These are phyloP conservation scores for Ostrea edulis DNA, from an alignment of 1,140 invertebrate genomes.

Conservation along the genomic window DNA sequence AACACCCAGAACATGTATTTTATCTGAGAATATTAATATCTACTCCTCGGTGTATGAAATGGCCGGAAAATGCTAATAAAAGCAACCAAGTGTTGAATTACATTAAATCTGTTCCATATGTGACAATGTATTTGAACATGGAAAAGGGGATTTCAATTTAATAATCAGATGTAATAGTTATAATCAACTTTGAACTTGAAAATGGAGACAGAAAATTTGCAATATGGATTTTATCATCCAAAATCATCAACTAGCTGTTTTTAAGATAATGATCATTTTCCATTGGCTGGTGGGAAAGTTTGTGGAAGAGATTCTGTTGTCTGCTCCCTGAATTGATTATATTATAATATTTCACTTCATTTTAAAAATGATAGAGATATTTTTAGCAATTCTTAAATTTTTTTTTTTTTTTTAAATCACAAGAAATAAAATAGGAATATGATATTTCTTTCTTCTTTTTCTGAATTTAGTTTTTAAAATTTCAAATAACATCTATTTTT, in stretches of 20 bases:
- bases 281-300: not conserved
- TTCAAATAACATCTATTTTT: too few species aligned
- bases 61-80: constrained; percentile 15
- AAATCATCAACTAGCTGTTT: not conserved
- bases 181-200: not conserved
- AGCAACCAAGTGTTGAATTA: constrained; percentile 28
- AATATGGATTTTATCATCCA: constrained; percentile 36
- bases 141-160: constrained; percentile 15
- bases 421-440: not conserved
- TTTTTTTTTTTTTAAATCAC: not conserved
- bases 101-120: not conserved
- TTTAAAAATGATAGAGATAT: not conserved
- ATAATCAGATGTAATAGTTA: not conserved
- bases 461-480: too few species aligned
- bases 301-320: not conserved
- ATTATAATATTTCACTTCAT: not conserved
- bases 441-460: too few species aligned
- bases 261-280: constrained; percentile 6
- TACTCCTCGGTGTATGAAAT: not conserved
- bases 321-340: not conserved
- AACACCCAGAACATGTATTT: constrained; percentile 34
- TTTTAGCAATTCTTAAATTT: not conserved
- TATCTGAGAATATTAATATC: not conserved
- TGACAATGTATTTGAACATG: constrained; percentile 8
- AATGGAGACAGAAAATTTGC: constrained; percentile 9